Conservation (phyloP, 2,113 vertebrate genomes). For the Ophiodon elongatus region DNA sequence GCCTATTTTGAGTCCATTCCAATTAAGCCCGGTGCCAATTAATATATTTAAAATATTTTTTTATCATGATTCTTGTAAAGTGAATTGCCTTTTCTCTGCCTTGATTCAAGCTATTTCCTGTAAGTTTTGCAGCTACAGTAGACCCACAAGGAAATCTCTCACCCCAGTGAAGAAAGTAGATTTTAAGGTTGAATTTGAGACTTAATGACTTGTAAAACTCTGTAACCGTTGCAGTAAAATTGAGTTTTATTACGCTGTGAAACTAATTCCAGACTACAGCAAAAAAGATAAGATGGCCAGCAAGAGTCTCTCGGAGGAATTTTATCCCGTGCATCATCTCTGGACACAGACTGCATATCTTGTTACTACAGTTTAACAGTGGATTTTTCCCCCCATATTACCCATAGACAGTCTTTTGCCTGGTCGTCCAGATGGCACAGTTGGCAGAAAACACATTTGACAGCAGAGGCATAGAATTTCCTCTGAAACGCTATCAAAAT, state of each 20-base stretch:
- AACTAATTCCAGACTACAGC: slow-evolving; percentile 48
- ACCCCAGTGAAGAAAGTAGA: background rate
- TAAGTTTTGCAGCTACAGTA: slow-evolving; percentile 15
- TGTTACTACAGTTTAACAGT: slow-evolving; percentile 18
- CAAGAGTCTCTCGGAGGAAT: slow-evolving; percentile 29
- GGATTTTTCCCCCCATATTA: background rate
- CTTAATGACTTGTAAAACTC: slow-evolving; percentile 53
- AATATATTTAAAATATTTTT: slow-evolving; percentile 17
- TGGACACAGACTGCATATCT: slow-evolving; percentile 42
- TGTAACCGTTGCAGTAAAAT: slow-evolving; percentile 49
- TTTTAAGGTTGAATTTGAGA: slow-evolving; percentile 39
- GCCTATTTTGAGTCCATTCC: background rate
- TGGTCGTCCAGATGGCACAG: slow-evolving; percentile 64
- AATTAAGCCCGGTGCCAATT: background rate
- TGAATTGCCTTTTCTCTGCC: background rate
- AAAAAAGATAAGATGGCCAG: slow-evolving; percentile 33
- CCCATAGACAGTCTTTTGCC: slow-evolving; percentile 32
- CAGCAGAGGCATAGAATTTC: slow-evolving; percentile 45
- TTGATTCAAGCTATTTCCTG: slow-evolving; percentile 10
- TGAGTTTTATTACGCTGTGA: slow-evolving; percentile 43
- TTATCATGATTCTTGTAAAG: background rate
- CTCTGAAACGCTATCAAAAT: slow-evolving; percentile 55
- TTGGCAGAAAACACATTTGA: slow-evolving; percentile 53
- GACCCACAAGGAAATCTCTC: slow-evolving; percentile 2
- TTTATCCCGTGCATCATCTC: slow-evolving; percentile 43